These are phyloP conservation scores for Baronia brevicornis DNA, from an alignment of 2,888 invertebrate genomes.

Conservation along the genomic window DNA sequence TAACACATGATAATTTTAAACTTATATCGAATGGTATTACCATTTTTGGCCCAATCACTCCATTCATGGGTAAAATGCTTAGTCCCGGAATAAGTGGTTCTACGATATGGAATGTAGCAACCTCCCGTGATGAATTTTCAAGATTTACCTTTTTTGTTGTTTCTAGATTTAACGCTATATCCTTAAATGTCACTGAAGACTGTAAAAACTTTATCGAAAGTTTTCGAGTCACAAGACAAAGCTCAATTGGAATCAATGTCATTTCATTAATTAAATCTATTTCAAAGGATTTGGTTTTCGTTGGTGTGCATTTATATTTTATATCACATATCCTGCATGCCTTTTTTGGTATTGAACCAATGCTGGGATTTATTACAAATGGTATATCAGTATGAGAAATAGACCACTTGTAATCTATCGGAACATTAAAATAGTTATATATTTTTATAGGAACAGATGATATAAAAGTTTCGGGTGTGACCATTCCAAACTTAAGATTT, in stretches of 20 bases:
- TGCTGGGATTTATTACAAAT: conserved; percentile 49
- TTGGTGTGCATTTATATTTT: conserved; percentile 41
- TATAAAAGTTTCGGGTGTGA: conserved; percentile 50
- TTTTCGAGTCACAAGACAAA: conserved; percentile 52
- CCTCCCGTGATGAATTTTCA: conserved; percentile 71
- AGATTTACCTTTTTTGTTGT: conserved; percentile 58
- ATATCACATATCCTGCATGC: conserved; percentile 53
- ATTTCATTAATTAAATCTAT: conserved; percentile 35
- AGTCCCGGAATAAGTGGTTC: conserved; percentile 64
- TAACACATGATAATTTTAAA: conserved; percentile 54
- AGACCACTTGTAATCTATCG: conserved; percentile 47
- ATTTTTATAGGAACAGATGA: conserved; percentile 54
- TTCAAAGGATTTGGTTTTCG: conserved; percentile 57
- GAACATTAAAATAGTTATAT: conserved; percentile 49
- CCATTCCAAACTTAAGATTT: conserved; percentile 62
- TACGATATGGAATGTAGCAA: conserved; percentile 65
- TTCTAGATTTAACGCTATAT: conserved; percentile 57
- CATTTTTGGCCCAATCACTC: conserved; percentile 67
- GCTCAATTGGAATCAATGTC: conserved; percentile 41
- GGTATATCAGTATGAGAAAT: conserved; percentile 44
- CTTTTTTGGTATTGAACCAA: conserved; percentile 44
- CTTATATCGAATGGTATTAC: conserved; percentile 60
- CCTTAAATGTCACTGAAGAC: conserved; percentile 46
- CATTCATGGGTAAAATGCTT: conserved; percentile 65
- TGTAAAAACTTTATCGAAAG: conserved; percentile 58